Percentiles rank a stretch among this genome's conserved stretches.
Evolutionary conservation across 2,797 vertebrate genomes (phyloP).

Genomic region (Poecile montanus): DNA sequence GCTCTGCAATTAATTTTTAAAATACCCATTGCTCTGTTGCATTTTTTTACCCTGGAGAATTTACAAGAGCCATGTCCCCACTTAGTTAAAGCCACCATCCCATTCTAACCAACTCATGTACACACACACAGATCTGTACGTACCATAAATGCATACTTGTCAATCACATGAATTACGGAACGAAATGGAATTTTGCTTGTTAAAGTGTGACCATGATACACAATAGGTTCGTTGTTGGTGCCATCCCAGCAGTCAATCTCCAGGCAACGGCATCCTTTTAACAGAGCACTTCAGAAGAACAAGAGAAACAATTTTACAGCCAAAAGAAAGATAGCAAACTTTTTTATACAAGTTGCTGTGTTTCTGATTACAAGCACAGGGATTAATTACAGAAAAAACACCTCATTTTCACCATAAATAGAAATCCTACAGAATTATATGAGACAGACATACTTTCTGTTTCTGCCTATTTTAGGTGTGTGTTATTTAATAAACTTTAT

Average conservation of each 20-base stretch:
- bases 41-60: neutral
- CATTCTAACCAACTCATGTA: neutral
- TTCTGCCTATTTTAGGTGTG: no score
- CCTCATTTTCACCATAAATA: no score
- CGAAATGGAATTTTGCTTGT: slow-evolving; percentile 87
- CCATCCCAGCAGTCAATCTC: slow-evolving; percentile 94
- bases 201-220: slow-evolving; percentile 88
- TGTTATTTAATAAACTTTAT: no score
- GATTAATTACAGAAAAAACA: no score
- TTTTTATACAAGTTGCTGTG: no score
- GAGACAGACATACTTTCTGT: no score
- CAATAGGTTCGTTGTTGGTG: slow-evolving; percentile 80
- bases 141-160: slow-evolving; percentile 86
- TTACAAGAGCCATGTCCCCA: neutral
- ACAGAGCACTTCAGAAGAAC: slow-evolving; percentile 83
- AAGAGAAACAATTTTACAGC: no score
- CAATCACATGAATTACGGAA: slow-evolving; percentile 83
- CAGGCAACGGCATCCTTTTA: slow-evolving; percentile 89
- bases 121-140: neutral
- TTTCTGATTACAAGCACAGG: no score
- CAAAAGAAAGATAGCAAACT: no score
- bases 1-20: neutral
- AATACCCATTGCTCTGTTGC: neutral
- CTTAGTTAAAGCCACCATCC: neutral
- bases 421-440: no score